Conservation (phyloP, 2,888 invertebrate species). For the Chloromyia formosa region DNA sequence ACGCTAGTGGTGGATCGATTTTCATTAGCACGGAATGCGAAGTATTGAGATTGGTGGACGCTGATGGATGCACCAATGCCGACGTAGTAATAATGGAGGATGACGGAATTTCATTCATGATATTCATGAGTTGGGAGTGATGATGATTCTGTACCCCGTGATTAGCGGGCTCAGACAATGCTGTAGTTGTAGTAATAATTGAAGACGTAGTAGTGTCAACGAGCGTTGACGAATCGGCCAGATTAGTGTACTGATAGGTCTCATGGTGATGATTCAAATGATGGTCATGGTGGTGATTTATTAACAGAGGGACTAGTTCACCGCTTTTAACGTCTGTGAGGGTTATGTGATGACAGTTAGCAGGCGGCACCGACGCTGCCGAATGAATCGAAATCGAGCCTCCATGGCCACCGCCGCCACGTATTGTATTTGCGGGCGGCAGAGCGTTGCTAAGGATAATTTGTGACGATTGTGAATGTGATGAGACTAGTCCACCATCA, state of each 20-base stretch:
- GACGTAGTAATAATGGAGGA: slow-evolving; percentile 16
- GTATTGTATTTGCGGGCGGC: slow-evolving; percentile 44
- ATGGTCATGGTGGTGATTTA: slow-evolving; percentile 24
- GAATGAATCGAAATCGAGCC: slow-evolving; percentile 32
- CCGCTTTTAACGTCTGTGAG: slow-evolving; percentile 10
- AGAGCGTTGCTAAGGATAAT: slow-evolving; percentile 25
- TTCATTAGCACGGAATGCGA: slow-evolving; percentile 12
- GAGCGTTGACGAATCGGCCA: slow-evolving; percentile 35
- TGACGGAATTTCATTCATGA: slow-evolving; percentile 26
- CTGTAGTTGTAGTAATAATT: slow-evolving; percentile 9
- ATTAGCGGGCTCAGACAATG: background rate
- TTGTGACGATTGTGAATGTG: slow-evolving; percentile 30
- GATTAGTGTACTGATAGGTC: background rate
- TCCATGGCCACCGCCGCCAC: slow-evolving; percentile 34
- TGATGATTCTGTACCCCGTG: slow-evolving; percentile 6
- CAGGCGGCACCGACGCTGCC: background rate
- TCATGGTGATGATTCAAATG: slow-evolving; percentile 15
- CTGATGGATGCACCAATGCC: slow-evolving; percentile 13
- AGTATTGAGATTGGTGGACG: background rate
- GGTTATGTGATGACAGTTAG: slow-evolving; percentile 24
- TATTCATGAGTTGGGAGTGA: slow-evolving; percentile 19
- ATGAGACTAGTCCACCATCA: slow-evolving; percentile 34
- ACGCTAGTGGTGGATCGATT: background rate
- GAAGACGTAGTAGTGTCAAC: slow-evolving; percentile 22
- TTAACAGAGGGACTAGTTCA: slow-evolving; percentile 33